These are phyloP conservation scores for Nomada fabriciana DNA, from an alignment of 2,888 invertebrate genomes.

Conservation along the genomic window DNA sequence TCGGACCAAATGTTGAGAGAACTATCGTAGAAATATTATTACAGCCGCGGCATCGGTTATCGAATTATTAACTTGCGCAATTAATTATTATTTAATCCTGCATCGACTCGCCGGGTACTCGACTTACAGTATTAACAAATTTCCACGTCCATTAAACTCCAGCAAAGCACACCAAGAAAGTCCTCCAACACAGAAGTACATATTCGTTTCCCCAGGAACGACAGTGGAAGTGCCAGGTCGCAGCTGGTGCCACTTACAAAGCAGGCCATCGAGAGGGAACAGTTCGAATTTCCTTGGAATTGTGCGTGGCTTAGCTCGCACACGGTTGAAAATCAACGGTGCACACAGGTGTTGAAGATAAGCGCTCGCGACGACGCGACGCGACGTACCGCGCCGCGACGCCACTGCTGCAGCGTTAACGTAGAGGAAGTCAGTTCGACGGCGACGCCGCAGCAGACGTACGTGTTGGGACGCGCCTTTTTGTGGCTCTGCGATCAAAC, in stretches of 20 bases:
- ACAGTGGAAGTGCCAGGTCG: neutral
- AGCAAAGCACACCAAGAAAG: neutral
- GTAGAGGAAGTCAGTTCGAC: conserved; percentile 77
- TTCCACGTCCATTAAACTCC: neutral
- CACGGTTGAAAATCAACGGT: conserved; percentile 18
- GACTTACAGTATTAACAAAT: too few species aligned
- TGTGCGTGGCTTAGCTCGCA: neutral
- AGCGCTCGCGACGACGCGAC: conserved; percentile 71
- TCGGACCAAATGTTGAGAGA: conserved; percentile 8
- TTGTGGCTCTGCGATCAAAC: conserved; percentile 46
- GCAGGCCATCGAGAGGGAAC: neutral
- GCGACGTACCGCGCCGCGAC: conserved; percentile 61
- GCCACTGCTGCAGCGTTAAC: conserved; percentile 70
- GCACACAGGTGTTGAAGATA: conserved; percentile 53
- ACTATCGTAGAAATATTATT: conserved; percentile 4
- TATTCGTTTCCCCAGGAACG: neutral
- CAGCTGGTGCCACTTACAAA: neutral
- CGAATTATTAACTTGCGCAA: neutral
- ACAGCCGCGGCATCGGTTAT: neutral
- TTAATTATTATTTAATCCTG: neutral
- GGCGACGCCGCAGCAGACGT: conserved; percentile 80
- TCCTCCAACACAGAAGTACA: too few species aligned
- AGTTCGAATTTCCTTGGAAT: conserved; percentile 13
- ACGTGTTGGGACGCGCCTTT: conserved; percentile 70
- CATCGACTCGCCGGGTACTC: too few species aligned